Evolutionary conservation across 2,888 invertebrate genomes (phyloP).

Genomic region (Venusia cambrica): DNA sequence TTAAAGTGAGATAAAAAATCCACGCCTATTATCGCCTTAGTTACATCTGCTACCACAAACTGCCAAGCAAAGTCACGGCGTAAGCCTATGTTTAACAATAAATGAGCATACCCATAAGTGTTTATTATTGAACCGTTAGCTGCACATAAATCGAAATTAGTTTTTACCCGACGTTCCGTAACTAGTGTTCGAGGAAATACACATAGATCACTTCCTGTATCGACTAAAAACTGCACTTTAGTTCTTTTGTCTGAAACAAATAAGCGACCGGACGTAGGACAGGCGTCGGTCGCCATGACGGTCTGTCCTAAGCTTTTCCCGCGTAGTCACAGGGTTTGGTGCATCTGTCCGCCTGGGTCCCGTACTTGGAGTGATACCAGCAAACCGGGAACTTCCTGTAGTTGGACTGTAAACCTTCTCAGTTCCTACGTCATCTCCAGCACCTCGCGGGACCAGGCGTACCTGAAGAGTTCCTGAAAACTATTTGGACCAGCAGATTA

Average conservation of each 20-base stretch:
- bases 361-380: slow-evolving; percentile 28
- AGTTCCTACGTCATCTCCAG: no score
- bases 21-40: slow-evolving; percentile 34
- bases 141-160: slow-evolving; percentile 1
- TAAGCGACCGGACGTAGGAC: slow-evolving; percentile 27
- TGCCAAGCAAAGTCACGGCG: slow-evolving; percentile 1
- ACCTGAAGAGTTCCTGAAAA: no score
- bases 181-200: neutral
- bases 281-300: slow-evolving; percentile 26
- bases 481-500: no score
- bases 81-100: slow-evolving; percentile 1
- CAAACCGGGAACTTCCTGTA: slow-evolving; percentile 23
- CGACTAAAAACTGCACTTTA: slow-evolving; percentile 23
- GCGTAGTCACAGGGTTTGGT: slow-evolving; percentile 21
- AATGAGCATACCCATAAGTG: neutral
- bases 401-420: slow-evolving; percentile 20
- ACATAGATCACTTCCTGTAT: slow-evolving; percentile 7
- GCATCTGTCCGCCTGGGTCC: slow-evolving; percentile 16
- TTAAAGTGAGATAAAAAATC: slow-evolving; percentile 26
- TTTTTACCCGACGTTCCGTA: neutral
- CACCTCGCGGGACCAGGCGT: no score
- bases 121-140: neutral
- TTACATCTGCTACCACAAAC: slow-evolving; percentile 33
- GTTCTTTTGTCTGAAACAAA: slow-evolving; percentile 26
- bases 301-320: slow-evolving; percentile 22